Conservation (phyloP, 2,888 invertebrate species). For the Andrena marginata region DNA sequence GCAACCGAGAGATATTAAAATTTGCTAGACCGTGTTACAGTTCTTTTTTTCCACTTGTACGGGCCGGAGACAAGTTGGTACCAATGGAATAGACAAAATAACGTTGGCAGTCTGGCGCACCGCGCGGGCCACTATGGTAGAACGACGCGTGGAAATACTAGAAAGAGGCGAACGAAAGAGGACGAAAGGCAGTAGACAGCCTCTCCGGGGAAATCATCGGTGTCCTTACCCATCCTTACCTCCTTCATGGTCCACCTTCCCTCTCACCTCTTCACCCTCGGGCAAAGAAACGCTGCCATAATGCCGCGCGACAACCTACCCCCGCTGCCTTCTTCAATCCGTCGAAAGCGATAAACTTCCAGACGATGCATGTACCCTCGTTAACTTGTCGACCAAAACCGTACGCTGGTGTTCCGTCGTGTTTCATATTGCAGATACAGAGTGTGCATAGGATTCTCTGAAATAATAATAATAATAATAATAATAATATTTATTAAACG, state of each 20-base stretch:
- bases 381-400: conserved; percentile 37
- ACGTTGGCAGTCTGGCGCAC: conserved; percentile 41
- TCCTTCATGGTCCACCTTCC: conserved; percentile 57
- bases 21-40: not conserved
- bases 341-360: conserved; percentile 60
- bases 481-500: no score
- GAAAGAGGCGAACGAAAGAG: conserved; percentile 52
- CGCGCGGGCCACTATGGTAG: conserved; percentile 43
- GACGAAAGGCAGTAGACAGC: conserved; percentile 69
- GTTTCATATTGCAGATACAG: not conserved
- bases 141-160: conserved; percentile 46
- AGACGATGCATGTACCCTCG: conserved; percentile 35
- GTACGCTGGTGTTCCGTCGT: not conserved
- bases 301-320: conserved; percentile 62
- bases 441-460: not conserved
- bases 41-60: conserved; percentile 8
- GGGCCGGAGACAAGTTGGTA: conserved; percentile 42
- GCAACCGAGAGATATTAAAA: conserved; percentile 51
- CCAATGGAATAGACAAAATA: conserved; percentile 55
- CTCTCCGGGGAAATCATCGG: conserved; percentile 80
- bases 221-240: conserved; percentile 75
- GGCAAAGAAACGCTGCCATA: conserved; percentile 50
- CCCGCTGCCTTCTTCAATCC: conserved; percentile 43
- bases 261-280: conserved; percentile 37
- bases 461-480: no score